Evolutionary conservation across 2,797 vertebrate genomes (phyloP), one percentile per base, ranked within the genome.

Genomic region (Cheirogaleus major): DNA sequence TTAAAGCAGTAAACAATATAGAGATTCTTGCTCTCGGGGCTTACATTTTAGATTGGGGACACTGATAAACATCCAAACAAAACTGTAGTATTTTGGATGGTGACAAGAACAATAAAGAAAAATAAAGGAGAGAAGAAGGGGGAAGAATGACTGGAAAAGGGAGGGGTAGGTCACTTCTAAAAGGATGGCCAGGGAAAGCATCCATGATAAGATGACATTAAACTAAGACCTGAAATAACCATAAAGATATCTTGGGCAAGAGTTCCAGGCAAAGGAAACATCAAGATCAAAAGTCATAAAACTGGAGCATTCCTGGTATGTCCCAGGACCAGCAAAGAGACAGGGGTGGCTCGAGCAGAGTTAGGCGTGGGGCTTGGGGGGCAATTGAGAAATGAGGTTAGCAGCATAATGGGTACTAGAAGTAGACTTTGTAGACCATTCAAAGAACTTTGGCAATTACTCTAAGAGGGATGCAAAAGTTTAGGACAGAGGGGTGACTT

Each of bases 1-100:
- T 91, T 89, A 95, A 72, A 83, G n/a, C n/a, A 65, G 52, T 52
- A 70, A 82, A 45, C 61, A 72, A 95, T 72, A 43, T 67, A 84
- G 82, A 91, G 30, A 89, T 20, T 32, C 17, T 89, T 63, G 52
- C 7, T 91, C 17, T 90, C 20, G n/a, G 48, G 23, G 27, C 65
- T 95, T 63, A 61, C 5, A 67, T 84, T 96, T 80, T 81, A 70
- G 70, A 91, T 5, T 48, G n/a, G 6, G 1, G 25, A 65, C 10
- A 67, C 50, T 50, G 23, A 79, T 30, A 91, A 88, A 90, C 7
- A n/a, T 35, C 7, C 57, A 65, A 85, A 80, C 23, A 75, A 87
- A 84, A 89, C 18, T 75, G 15, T 38, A 76, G 30, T 84, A 25
- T 65, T 79, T 95, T 59, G 70, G n/a, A 69, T 50, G 35, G 18